phyloP scores from a whole-genome alignment of 2,888 invertebrate species.

The Caenorhabditis sulstoni region DNA sequence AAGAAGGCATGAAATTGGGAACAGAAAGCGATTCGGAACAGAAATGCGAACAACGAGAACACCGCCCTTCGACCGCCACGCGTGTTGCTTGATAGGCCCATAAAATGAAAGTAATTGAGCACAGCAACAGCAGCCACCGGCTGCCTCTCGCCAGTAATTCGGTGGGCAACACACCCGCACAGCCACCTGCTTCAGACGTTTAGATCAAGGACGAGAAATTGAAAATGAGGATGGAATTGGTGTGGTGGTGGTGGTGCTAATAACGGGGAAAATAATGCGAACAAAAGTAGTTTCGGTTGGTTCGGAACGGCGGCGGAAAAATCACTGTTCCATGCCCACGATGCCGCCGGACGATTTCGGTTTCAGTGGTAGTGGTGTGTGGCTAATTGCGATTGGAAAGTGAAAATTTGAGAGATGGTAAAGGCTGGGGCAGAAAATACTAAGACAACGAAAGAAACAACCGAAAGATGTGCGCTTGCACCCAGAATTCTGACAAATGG shows the following conservation, averaged over 20 bases:
- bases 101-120: conserved; percentile 48
- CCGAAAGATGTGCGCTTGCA: neutral
- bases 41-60: neutral
- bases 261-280: neutral
- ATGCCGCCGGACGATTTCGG: conserved; percentile 24
- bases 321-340: conserved; percentile 41
- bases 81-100: conserved; percentile 45
- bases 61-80: conserved; percentile 8
- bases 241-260: neutral
- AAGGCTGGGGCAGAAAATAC: neutral
- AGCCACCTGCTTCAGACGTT: conserved; percentile 41
- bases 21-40: conserved; percentile 4
- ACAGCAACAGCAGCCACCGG: too few species aligned
- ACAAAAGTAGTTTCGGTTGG: neutral
- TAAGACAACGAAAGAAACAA: conserved; percentile 25
- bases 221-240: conserved; percentile 16
- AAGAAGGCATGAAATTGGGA: conserved; percentile 12
- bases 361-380: conserved; percentile 41
- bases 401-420: neutral
- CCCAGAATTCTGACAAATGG: conserved; percentile 43
- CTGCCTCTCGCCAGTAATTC: neutral
- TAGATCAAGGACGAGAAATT: conserved; percentile 44
- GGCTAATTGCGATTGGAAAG: conserved; percentile 35
- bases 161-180: conserved; percentile 8
- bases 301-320: conserved; percentile 6